A percentile compares a stretch with the other conserved stretches of the same genome.
phyloP scores from a whole-genome alignment of 2,797 vertebrate genomes.

The Galaxias olidus region DNA sequence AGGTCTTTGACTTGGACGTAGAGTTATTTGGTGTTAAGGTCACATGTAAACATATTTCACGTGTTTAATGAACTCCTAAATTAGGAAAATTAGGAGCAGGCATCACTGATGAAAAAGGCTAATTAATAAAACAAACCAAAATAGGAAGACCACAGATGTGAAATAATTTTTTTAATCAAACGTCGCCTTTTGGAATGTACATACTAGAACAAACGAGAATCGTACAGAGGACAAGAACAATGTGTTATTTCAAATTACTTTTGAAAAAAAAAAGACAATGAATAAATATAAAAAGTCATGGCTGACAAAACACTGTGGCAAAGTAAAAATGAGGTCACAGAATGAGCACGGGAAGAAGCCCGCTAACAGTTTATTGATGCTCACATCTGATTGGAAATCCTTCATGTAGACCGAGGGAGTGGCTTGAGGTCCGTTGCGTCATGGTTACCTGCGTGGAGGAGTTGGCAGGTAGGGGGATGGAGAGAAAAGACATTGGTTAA shows the following conservation, averaged over 20 bases:
- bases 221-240: not conserved
- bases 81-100: slow-evolving; percentile 16
- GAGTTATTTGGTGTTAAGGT: slow-evolving; percentile 50
- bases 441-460: slow-evolving; percentile 49
- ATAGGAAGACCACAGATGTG: slow-evolving; percentile 33
- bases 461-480: not conserved
- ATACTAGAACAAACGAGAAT: slow-evolving; percentile 17
- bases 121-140: slow-evolving; percentile 24
- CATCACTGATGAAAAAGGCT: slow-evolving; percentile 45
- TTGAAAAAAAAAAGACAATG: slow-evolving; percentile 29
- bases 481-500: not conserved
- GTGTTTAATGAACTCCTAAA: not conserved
- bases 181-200: slow-evolving; percentile 9
- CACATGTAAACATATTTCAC: slow-evolving; percentile 37
- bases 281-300: slow-evolving; percentile 47
- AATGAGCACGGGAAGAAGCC: slow-evolving; percentile 22
- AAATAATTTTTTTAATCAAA: slow-evolving; percentile 57
- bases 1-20: slow-evolving; percentile 54
- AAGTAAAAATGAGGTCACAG: slow-evolving; percentile 9
- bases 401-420: slow-evolving; percentile 21
- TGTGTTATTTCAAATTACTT: not conserved
- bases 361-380: slow-evolving; percentile 42
- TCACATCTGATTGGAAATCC: slow-evolving; percentile 59
- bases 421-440: not conserved
- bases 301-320: slow-evolving; percentile 15